phyloP scores from a whole-genome alignment of 1,140 invertebrate genomes.

The Zaprionus camerounensis region DNA sequence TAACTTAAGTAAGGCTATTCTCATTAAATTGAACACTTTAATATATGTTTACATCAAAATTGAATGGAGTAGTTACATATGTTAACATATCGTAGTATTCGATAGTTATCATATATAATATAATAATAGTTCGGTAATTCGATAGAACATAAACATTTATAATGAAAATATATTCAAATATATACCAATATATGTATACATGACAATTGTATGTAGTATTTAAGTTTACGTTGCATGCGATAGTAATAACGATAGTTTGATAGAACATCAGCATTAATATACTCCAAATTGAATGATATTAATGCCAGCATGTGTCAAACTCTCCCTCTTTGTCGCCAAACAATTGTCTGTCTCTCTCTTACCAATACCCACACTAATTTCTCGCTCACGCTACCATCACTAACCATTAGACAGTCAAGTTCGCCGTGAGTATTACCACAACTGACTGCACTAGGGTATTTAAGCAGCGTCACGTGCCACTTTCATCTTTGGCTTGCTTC shows the following conservation, averaged over 20 bases:
- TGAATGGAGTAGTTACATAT: too few species aligned
- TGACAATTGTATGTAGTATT: too few species aligned
- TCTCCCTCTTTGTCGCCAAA: neutral
- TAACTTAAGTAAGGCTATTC: too few species aligned
- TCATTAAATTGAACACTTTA: too few species aligned
- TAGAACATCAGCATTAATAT: too few species aligned
- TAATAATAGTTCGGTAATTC: neutral
- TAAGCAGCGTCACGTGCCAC: slow-evolving; percentile 38
- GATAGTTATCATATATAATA: neutral
- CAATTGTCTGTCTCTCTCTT: neutral
- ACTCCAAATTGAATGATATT: too few species aligned
- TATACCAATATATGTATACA: too few species aligned
- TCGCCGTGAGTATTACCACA: neutral
- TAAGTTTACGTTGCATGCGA: too few species aligned
- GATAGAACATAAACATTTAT: neutral
- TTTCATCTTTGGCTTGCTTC: slow-evolving; percentile 2
- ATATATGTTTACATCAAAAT: too few species aligned
- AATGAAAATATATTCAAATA: too few species aligned
- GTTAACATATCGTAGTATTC: too few species aligned
- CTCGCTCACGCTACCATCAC: neutral
- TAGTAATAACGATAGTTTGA: neutral
- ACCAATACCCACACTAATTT: neutral
- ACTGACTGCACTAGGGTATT: slow-evolving; percentile 26
- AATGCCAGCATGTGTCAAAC: neutral
- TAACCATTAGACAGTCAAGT: neutral